phyloP scores from a whole-genome alignment of 2,113 vertebrate genomes.

The Colistium nudipinnis region DNA sequence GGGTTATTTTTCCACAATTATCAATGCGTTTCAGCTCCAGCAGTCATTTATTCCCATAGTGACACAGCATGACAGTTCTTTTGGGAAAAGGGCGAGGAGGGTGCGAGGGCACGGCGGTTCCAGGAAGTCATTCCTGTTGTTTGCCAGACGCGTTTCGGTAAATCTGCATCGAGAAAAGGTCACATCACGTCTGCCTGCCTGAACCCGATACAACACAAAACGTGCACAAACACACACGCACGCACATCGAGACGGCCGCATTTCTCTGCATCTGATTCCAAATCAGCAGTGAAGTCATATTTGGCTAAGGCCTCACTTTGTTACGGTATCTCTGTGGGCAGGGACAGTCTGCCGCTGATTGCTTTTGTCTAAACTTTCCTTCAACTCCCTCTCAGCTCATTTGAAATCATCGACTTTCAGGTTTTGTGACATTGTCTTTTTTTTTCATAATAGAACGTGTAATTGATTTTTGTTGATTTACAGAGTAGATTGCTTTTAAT shows the following conservation, averaged over 20 bases:
- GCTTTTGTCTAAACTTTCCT: conserved; percentile 12
- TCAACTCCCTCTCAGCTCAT: neutral
- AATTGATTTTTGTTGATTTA: too few relatives aligned
- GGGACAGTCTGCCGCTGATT: conserved; percentile 12
- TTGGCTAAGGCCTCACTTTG: conserved; percentile 30
- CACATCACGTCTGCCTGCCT: conserved; percentile 21
- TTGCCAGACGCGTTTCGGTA: conserved; percentile 64
- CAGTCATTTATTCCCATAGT: conserved; percentile 63
- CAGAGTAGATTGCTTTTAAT: too few relatives aligned
- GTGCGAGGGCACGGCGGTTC: conserved; percentile 46
- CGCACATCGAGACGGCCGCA: conserved; percentile 2
- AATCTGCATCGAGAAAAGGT: conserved; percentile 62
- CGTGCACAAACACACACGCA: neutral
- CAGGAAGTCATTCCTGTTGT: conserved; percentile 59
- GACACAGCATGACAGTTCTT: conserved; percentile 67
- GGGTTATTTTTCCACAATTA: conserved; percentile 58
- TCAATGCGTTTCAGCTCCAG: conserved; percentile 49
- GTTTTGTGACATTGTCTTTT: too few relatives aligned
- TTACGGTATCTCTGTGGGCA: conserved; percentile 46
- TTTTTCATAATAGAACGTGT: too few relatives aligned
- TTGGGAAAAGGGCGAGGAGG: conserved; percentile 46
- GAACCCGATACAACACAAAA: conserved; percentile 36
- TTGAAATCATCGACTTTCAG: neutral
- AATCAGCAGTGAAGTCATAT: conserved; percentile 51
- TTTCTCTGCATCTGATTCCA: conserved; percentile 27